phyloP scores from a whole-genome alignment of 2,113 vertebrate species.

The Clarias batrachus region DNA sequence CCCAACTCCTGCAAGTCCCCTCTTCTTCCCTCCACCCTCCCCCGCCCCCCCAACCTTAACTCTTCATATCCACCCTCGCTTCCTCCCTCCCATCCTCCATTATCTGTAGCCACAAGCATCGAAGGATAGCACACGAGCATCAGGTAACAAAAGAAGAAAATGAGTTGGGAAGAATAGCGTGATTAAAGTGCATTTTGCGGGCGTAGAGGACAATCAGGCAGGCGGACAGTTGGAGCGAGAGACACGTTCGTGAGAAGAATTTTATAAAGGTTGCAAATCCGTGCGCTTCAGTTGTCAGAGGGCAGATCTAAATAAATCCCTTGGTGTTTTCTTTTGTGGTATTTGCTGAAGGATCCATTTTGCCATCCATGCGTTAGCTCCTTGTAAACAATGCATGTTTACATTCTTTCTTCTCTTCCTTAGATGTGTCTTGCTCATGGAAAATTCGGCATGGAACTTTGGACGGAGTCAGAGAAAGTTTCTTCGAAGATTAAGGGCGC shows the following conservation, averaged over 20 bases:
- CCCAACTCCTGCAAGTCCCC: constrained; percentile 6
- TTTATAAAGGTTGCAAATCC: constrained; percentile 39
- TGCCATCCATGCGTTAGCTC: constrained; percentile 38
- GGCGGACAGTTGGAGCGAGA: neutral
- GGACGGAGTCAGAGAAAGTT: constrained; percentile 10
- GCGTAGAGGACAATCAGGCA: constrained; percentile 31
- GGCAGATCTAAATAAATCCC: constrained; percentile 40
- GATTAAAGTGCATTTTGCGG: constrained; percentile 47
- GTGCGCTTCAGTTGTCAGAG: constrained; percentile 33
- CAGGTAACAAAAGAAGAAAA: constrained; percentile 47
- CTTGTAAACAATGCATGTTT: constrained; percentile 43
- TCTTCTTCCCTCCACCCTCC: constrained; percentile 14
- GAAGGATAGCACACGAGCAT: constrained; percentile 41
- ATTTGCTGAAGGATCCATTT: constrained; percentile 47
- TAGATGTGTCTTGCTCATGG: constrained; percentile 44
- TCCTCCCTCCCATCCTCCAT: constrained; percentile 19
- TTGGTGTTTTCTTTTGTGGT: constrained; percentile 38
- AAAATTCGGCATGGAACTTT: constrained; percentile 42
- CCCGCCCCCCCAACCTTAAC: neutral
- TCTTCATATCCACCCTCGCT: neutral
- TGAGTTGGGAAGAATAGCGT: constrained; percentile 9
- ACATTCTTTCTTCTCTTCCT: constrained; percentile 32
- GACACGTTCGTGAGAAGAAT: constrained; percentile 23
- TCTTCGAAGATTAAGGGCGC: constrained; percentile 24
- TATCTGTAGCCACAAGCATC: constrained; percentile 24